A percentile compares a stretch with the other conserved stretches of the same genome.
These are phyloP conservation scores for Lonchura striata DNA, from an alignment of 2,113 vertebrate species.

Conservation along the genomic window DNA sequence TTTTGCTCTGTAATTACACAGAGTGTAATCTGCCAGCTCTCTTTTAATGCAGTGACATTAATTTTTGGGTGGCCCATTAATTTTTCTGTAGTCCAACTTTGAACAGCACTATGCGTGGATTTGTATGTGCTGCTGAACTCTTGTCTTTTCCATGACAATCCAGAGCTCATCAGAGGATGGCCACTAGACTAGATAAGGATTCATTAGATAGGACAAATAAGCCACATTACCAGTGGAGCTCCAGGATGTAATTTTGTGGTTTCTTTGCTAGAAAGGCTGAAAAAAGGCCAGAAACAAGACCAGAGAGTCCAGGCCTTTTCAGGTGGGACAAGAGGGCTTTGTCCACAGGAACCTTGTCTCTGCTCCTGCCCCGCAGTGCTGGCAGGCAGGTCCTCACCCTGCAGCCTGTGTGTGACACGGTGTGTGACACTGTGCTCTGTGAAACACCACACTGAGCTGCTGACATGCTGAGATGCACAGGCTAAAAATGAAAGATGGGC, in stretches of 20 bases:
- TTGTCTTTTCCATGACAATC: background rate
- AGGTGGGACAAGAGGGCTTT: background rate
- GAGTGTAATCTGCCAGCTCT: background rate
- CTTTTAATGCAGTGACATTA: background rate
- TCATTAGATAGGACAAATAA: background rate
- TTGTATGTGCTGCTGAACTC: background rate
- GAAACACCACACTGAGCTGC: background rate
- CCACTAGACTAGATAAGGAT: background rate
- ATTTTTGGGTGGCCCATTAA: background rate
- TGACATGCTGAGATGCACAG: fast-evolving
- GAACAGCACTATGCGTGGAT: background rate
- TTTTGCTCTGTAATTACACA: background rate
- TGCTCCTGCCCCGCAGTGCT: background rate
- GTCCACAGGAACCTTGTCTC: fast-evolving
- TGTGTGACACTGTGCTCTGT: fast-evolving
- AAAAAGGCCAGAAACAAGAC: background rate
- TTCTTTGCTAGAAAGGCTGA: background rate
- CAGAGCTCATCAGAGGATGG: background rate
- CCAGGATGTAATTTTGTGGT: background rate
- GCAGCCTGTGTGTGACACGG: background rate
- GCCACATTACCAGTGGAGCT: no score
- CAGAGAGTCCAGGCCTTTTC: background rate
- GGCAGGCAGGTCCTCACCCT: background rate
- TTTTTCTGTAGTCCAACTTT: background rate
- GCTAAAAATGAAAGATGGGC: background rate